phyloP scores from a whole-genome alignment of 2,113 vertebrate genomes.

The Sardina pilchardus region DNA sequence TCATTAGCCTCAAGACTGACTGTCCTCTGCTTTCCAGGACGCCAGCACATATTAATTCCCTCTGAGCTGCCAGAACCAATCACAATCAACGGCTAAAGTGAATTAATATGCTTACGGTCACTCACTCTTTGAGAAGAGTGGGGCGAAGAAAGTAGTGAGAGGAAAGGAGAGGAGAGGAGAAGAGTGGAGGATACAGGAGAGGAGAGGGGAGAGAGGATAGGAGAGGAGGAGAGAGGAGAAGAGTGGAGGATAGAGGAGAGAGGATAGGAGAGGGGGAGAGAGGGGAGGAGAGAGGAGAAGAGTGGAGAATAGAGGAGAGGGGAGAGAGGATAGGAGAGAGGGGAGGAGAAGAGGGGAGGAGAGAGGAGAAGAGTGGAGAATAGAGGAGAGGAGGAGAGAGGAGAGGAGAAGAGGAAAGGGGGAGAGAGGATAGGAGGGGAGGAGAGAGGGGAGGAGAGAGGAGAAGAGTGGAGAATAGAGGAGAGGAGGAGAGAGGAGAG shows the following conservation, averaged over 20 bases:
- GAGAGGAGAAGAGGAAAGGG: neutral
- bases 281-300: neutral
- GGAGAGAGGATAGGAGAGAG: neutral
- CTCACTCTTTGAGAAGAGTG: constrained; percentile 21
- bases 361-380: neutral
- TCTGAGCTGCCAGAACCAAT: constrained; percentile 41
- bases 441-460: neutral
- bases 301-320: neutral
- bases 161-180: neutral
- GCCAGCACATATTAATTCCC: constrained; percentile 38
- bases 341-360: neutral
- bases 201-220: neutral
- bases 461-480: constrained; percentile 4
- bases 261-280: neutral
- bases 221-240: neutral
- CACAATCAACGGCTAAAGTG: constrained; percentile 24
- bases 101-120: constrained; percentile 46
- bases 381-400: constrained; percentile 9
- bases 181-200: constrained; percentile 1
- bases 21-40: constrained; percentile 29
- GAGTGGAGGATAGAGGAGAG: neutral
- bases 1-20: constrained; percentile 37
- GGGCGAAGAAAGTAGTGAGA: neutral
- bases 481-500: constrained; percentile 6
- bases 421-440: neutral